These are phyloP conservation scores for Chalcis sispes DNA, from an alignment of 2,888 invertebrate species.

Conservation along the genomic window DNA sequence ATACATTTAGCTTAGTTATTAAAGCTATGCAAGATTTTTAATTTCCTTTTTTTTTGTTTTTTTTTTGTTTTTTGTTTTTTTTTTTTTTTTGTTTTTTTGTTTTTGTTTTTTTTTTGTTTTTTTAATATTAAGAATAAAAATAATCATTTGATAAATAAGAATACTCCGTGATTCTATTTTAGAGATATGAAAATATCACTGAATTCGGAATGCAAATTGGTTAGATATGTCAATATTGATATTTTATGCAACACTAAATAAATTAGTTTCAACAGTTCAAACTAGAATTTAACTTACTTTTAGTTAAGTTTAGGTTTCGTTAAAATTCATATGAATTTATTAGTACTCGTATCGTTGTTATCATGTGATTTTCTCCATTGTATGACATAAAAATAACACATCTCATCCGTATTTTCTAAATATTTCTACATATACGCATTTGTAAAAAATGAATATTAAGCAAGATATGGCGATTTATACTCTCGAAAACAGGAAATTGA, in stretches of 20 bases:
- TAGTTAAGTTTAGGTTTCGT: too few species aligned
- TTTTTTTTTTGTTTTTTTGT: too few species aligned
- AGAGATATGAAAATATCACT: slow-evolving; percentile 26
- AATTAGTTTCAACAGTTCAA: too few species aligned
- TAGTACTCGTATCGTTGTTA: slow-evolving; percentile 24
- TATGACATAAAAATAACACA: slow-evolving; percentile 13
- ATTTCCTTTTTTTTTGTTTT: too few species aligned
- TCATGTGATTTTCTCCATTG: slow-evolving; percentile 27
- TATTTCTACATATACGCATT: background rate
- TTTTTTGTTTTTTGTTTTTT: too few species aligned
- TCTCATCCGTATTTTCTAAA: background rate
- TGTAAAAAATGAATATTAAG: slow-evolving; percentile 33
- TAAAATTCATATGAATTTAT: too few species aligned
- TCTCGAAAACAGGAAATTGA: background rate
- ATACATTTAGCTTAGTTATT: slow-evolving; percentile 38
- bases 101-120: background rate
- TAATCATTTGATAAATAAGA: slow-evolving; percentile 11
- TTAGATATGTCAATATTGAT: slow-evolving; percentile 51
- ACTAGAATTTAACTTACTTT: too few species aligned
- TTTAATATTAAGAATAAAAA: slow-evolving; percentile 8
- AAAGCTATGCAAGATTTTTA: background rate
- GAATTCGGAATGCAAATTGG: background rate
- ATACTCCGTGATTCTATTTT: slow-evolving; percentile 29
- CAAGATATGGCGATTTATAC: slow-evolving; percentile 37
- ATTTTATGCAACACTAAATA: background rate